phyloP scores from a whole-genome alignment of 2,888 invertebrate genomes.

The Mimachlamys varia region DNA sequence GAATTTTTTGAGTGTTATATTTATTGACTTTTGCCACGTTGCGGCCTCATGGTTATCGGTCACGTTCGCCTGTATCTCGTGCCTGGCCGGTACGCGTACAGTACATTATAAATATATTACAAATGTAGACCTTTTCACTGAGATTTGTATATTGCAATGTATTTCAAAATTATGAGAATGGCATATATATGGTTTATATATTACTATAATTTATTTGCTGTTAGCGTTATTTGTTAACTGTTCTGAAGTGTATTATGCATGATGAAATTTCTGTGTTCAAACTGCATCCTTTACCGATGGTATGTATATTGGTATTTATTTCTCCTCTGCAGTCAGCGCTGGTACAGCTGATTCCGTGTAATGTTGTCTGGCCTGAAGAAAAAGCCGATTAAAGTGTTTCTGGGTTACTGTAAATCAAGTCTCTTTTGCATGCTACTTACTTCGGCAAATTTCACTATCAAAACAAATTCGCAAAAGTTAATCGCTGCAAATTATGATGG shows the following conservation, averaged over 20 bases:
- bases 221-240: not conserved
- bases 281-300: not conserved
- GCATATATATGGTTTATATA: conserved; percentile 29
- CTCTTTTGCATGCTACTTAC: too few species aligned
- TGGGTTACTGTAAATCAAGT: too few species aligned
- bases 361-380: not conserved
- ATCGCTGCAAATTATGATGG: too few species aligned
- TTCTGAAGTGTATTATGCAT: not conserved
- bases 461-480: too few species aligned
- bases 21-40: not conserved
- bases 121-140: not conserved
- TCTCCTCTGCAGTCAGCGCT: too few species aligned
- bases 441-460: too few species aligned
- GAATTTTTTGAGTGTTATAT: not conserved
- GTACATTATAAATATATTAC: not conserved
- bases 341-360: not conserved
- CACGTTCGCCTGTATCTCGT: not conserved
- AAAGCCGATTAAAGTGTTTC: not conserved
- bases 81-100: not conserved
- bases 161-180: conserved; percentile 11
- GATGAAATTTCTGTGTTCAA: conserved; percentile 31
- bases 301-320: not conserved
- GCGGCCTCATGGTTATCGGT: not conserved
- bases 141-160: conserved; percentile 10
- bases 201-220: conserved; percentile 5